A percentile compares a stretch with the other conserved stretches of the same genome.
Conservation (phyloP, 2,113 vertebrate genomes). For the Tachysurus fulvidraco region DNA sequence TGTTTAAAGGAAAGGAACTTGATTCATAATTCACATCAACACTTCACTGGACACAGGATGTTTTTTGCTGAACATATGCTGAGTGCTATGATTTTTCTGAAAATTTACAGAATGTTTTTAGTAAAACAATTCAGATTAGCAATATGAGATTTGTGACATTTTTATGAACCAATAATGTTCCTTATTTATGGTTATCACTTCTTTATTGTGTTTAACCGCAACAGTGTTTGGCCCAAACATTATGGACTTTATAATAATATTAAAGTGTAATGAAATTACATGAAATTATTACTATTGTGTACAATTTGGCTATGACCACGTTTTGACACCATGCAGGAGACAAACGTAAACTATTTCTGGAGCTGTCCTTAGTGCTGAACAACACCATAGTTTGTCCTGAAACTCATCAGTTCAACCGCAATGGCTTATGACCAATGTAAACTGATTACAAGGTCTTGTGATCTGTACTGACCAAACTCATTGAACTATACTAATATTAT, state of each 20-base stretch:
- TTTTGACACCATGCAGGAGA: too few species aligned
- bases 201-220: not conserved
- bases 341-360: not conserved
- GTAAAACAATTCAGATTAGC: not conserved
- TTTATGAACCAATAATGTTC: not conserved
- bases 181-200: too few species aligned
- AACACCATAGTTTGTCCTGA: not conserved
- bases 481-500: not conserved
- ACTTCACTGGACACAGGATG: not conserved
- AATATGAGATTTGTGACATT: not conserved
- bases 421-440: not conserved
- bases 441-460: not conserved
- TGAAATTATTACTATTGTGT: not conserved
- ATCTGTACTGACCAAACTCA: not conserved
- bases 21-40: not conserved
- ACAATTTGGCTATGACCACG: not conserved
- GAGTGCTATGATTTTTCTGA: not conserved
- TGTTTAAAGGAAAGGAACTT: too few species aligned
- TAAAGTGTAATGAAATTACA: not conserved
- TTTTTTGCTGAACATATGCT: not conserved
- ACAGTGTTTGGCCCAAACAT: not conserved
- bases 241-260: not conserved
- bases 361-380: conserved; percentile 26
- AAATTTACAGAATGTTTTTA: not conserved
- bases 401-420: not conserved